Evolutionary conservation across 30 jellyfish, hydroid and myxozoan genomes (phyloP).

Genomic region (Aurelia coerulea): DNA sequence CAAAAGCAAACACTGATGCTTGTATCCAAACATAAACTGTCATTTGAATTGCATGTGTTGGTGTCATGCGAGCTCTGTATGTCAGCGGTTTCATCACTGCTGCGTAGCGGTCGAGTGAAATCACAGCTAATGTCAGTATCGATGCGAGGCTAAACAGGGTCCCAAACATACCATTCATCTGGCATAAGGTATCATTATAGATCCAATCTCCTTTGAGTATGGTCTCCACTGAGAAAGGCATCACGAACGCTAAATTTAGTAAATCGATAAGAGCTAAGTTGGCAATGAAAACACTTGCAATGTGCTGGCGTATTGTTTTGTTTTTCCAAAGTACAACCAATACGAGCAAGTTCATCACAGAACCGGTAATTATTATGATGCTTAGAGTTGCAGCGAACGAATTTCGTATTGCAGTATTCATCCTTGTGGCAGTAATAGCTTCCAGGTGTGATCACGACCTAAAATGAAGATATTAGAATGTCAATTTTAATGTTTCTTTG

Average conservation of each 20-base stretch:
- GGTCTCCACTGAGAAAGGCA: conserved; percentile 81
- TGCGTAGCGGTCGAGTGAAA: conserved; percentile 83
- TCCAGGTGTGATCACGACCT: neutral
- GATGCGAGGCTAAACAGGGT: conserved; percentile 80
- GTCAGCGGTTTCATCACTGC: conserved; percentile 91
- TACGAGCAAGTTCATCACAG: conserved; percentile 61
- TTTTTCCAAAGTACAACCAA: conserved; percentile 60
- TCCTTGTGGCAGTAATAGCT: neutral
- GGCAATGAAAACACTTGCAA: conserved; percentile 75
- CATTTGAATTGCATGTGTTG: conserved; percentile 64
- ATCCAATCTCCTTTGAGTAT: conserved; percentile 46
- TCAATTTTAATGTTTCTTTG: too few species aligned
- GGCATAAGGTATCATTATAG: conserved; percentile 34
- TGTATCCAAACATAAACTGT: conserved; percentile 72
- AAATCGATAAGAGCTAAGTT: conserved; percentile 79
- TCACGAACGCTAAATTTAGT: conserved; percentile 72
- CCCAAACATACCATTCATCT: conserved; percentile 69
- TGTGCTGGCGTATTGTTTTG: conserved; percentile 71
- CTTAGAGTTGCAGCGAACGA: conserved; percentile 48
- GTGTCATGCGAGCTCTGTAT: conserved; percentile 87
- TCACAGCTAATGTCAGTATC: conserved; percentile 78
- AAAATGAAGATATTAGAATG: neutral
- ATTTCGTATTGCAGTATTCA: conserved; percentile 25
- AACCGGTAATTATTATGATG: conserved; percentile 54
- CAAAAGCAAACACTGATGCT: conserved; percentile 66